Evolutionary conservation across 2,888 invertebrate species (phyloP).

Genomic region (Pecten maximus): DNA sequence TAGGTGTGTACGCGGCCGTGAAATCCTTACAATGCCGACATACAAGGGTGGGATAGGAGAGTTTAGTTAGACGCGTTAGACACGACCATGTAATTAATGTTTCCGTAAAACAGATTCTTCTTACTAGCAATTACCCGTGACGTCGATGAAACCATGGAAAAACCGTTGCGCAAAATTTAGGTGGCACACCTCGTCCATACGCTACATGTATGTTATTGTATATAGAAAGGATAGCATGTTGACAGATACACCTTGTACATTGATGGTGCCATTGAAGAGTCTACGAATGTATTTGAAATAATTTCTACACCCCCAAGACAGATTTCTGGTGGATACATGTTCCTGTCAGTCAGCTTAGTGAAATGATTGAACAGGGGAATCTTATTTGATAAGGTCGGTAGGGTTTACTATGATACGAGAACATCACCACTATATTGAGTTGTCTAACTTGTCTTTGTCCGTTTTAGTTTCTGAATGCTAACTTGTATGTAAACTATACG

Average conservation of each 20-base stretch:
- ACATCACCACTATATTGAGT: no score
- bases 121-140: not conserved
- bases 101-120: not conserved
- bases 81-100: not conserved
- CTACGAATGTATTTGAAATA: not conserved
- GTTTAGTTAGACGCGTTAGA: not conserved
- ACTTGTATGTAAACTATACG: no score
- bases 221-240: not conserved
- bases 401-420: no score
- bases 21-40: not conserved
- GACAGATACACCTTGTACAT: not conserved
- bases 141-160: not conserved
- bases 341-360: not conserved
- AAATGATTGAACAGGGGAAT: not conserved
- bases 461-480: no score
- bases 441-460: no score
- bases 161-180: not conserved
- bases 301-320: not conserved
- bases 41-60: not conserved
- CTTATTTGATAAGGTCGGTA: no score
- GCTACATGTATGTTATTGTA: not conserved
- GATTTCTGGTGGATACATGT: no score
- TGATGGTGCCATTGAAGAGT: not conserved
- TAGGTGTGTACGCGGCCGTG: not conserved
- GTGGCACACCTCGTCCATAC: not conserved